Conservation (phyloP, 2,113 vertebrate genomes). For the Rallus limicola region DNA sequence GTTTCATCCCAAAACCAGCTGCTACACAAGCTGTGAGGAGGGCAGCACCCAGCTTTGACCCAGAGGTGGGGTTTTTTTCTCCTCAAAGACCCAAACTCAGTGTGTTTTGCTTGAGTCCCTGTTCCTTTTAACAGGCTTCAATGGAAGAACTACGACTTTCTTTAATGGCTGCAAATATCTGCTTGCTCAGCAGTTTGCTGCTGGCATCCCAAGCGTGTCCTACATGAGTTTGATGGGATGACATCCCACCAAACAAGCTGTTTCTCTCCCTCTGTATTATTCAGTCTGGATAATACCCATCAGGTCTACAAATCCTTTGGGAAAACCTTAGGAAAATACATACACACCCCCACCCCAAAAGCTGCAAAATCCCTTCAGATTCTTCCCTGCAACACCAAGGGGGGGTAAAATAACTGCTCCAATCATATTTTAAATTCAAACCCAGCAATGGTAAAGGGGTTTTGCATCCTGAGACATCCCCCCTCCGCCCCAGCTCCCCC, state of each 20-base stretch:
- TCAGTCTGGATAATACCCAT: fast-evolving
- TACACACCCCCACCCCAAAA: background rate
- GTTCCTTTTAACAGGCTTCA: too few species aligned
- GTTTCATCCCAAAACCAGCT: background rate
- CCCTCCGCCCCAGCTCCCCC: background rate
- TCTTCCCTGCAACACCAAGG: fast-evolving
- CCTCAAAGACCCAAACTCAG: background rate
- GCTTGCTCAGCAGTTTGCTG: background rate
- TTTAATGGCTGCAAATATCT: background rate
- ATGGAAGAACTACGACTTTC: background rate
- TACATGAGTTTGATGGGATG: background rate
- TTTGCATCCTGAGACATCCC: background rate
- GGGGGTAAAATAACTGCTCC: fast-evolving
- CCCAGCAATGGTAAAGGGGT: background rate
- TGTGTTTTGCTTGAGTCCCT: background rate
- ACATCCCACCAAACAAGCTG: background rate
- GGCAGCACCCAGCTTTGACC: background rate
- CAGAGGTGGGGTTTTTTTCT: fast-evolving
- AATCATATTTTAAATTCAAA: fast-evolving
- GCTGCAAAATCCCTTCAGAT: background rate
- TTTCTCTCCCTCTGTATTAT: background rate
- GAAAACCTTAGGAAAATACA: background rate
- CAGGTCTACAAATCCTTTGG: background rate
- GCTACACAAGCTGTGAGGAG: background rate
- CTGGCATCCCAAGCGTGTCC: background rate